Conservation (phyloP, 1,140 invertebrate species). For the Asbolus verrucosus region DNA sequence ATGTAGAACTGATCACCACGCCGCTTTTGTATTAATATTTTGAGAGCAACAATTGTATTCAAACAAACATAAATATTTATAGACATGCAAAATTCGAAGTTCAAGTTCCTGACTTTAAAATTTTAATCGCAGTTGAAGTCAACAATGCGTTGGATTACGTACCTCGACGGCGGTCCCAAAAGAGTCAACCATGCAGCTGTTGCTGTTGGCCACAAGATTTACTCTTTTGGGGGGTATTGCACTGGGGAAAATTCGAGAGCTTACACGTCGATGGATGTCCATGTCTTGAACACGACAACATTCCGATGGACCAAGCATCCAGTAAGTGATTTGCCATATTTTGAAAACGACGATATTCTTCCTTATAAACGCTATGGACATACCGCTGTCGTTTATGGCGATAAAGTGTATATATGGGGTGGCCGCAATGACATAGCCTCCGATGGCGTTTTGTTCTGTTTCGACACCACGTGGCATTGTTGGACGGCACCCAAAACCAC, state of each 20-base stretch:
- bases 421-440: conserved; percentile 87
- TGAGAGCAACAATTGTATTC: no score
- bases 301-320: conserved; percentile 71
- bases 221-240: conserved; percentile 92
- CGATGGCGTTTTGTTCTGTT: conserved; percentile 83
- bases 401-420: conserved; percentile 89
- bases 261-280: conserved; percentile 84
- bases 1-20: no score
- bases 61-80: conserved; percentile 31
- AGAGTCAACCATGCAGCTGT: conserved; percentile 93
- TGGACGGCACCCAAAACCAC: conserved; percentile 77
- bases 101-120: conserved; percentile 9
- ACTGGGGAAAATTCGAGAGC: conserved; percentile 80
- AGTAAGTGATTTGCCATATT: conserved; percentile 63
- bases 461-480: conserved; percentile 77
- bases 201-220: conserved; percentile 82
- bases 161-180: conserved; percentile 83
- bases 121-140: not conserved
- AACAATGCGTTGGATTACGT: conserved; percentile 81
- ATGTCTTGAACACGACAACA: conserved; percentile 84
- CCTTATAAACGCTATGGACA: conserved; percentile 80
- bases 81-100: conserved; percentile 9
- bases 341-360: conserved; percentile 64
- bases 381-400: conserved; percentile 82
- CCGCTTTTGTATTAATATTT: no score